Base-by-base conservation (phyloP, 2,113 vertebrate species). In the Perognathus longimembris region DNA sequence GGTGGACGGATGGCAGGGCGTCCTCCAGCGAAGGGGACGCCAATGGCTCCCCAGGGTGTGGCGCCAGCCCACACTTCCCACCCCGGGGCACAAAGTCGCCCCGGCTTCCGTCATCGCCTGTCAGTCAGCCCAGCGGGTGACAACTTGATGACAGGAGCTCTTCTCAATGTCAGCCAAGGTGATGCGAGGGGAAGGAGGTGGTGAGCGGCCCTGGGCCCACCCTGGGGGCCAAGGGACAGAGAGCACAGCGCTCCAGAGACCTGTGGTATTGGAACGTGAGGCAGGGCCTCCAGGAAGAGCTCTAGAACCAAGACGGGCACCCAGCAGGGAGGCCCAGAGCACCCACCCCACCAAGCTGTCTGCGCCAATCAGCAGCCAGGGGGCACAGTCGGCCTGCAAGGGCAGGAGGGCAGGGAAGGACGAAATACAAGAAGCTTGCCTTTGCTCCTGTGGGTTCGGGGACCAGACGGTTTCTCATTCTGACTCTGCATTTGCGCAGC, bases 251-350 rank as follows among this genome's bases (percentile, higher is more conserved):
- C 12, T 18, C 70, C 61, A 42, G 15, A 88, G 22, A 12, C 61
- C 34, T 26, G 24, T 5, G 5, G 28, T 34, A 0, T 0, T 0
- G 50, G 61, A 40, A 8, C 6, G 0, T 18, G 9, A 7, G 71
- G 15, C 7, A 57, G 9, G 11, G 24, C 20, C 4, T 14, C 66
- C 42, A 34, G 1, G 9, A 32, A 45, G 61, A 80, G 1, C 32
- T 70, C 11, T 5, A 20, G 30, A 4, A 69, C 10, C 38, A 10
- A 28, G 61, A 45, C 28, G 38, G 30, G 34, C 26, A 7, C 22
- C 5, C 9, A 3, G 12, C 7, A 42, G 66, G 26, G 57, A 9
- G 7, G 10, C 30, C 24, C 38, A 20, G 32, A 7, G 6, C 36
- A 59, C 67, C 5, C 50, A 32, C n/a, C n/a, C 45, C 30, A 30